Base-by-base conservation (phyloP, 1,140 invertebrate species). In the Lepidostoma basale region DNA sequence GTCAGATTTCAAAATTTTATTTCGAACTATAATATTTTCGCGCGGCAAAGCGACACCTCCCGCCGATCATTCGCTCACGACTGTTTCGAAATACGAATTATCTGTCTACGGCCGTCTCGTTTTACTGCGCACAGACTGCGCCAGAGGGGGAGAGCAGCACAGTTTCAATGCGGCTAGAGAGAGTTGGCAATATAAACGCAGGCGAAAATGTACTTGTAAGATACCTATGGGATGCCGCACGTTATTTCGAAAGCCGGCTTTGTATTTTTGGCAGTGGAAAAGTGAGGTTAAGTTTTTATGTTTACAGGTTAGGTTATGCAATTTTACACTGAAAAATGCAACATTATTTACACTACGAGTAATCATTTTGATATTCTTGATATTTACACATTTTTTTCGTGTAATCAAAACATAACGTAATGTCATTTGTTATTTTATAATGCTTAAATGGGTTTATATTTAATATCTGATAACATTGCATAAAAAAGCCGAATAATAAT, bases 71-170 rank as follows among this genome's bases (percentile, higher is more conserved):
- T 52, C 25, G 30, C 39, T 58, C 68, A 58, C 62, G 60, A 69
- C 68, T 69, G 68, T 62, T 69, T 40, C 36, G 4, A 26, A 66
- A 36, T 64, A 22, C 42, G 12, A 25, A 45, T 12, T 28, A 20
- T 62, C 12, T 25, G 6, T 33, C 18, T 14, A 52, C n/a, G 47
- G n/a, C n/a, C 44, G 40, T 18, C 33, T 25, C 25, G 33, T 25
- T 28, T 44, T 16, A 65, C 25, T 65, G 68, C 68, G 68, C 68
- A 69, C 67, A 47, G 67, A 69, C 67, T 56, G 67, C 9, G 60
- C 18, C 52, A 30, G 62, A 65, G 39, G 39, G 68, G 60, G 62
- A 56, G 22, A 25, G n/a, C 28, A 30, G 25, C 8, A 47, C 6
- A 14, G 6, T 16, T 36, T 56, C 22, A 1, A n/a, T 14, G 1